Evolutionary conservation across 53 echinoderm and acorn worm genomes (phyloP).

Genomic region (Echinarachnius parma): DNA sequence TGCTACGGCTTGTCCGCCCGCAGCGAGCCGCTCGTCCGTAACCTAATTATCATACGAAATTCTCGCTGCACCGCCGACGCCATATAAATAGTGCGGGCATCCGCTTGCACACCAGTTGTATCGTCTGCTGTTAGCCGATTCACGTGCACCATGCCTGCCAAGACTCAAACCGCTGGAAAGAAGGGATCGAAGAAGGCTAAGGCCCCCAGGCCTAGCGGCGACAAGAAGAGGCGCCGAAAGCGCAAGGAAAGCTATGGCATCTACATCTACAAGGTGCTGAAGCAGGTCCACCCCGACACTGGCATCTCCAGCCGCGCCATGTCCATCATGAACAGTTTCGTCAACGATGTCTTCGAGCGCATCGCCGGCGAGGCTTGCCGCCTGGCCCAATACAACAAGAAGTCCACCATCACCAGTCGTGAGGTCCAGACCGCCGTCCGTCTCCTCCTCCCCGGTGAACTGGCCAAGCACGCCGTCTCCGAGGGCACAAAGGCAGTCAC

Average conservation of each 20-base stretch:
- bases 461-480: slow-evolving; percentile 82
- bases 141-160: slow-evolving; percentile 63
- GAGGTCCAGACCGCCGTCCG: slow-evolving; percentile 82
- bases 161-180: slow-evolving; percentile 59
- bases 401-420: slow-evolving; percentile 74
- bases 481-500: slow-evolving; percentile 86
- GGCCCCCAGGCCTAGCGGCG: slow-evolving; percentile 31
- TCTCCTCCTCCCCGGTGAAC: slow-evolving; percentile 76
- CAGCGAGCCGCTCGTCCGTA: no score
- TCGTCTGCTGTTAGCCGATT: no score
- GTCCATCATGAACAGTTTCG: slow-evolving; percentile 91
- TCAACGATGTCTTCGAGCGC: slow-evolving; percentile 85
- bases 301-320: slow-evolving; percentile 83
- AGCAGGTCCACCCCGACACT: slow-evolving; percentile 89
- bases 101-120: background rate
- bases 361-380: slow-evolving; percentile 71
- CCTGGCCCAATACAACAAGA: slow-evolving; percentile 81
- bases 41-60: no score
- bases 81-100: slow-evolving; percentile 24
- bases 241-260: slow-evolving; percentile 81
- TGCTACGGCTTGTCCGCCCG: no score
- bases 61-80: no score
- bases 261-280: slow-evolving; percentile 93
- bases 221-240: slow-evolving; percentile 48
- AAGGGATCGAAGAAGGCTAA: slow-evolving; percentile 81